Percentiles rank a stretch among this genome's conserved stretches.
phyloP scores from a whole-genome alignment of 2,797 vertebrate species.

The Falco rusticolus region DNA sequence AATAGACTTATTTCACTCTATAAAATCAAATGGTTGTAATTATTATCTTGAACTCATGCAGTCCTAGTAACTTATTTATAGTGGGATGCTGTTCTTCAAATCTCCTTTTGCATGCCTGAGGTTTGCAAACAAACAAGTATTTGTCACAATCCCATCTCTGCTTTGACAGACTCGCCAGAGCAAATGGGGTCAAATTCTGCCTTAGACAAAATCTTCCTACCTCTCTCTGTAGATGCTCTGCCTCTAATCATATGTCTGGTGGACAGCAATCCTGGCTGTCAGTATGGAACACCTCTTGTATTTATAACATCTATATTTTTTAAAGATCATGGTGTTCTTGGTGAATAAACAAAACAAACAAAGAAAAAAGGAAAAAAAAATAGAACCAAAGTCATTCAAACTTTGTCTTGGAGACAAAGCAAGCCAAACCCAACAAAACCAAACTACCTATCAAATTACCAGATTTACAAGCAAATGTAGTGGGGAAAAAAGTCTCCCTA shows the following conservation, averaged over 20 bases:
- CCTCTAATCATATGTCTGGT: neutral
- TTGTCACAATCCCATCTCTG: neutral
- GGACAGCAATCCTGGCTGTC: neutral
- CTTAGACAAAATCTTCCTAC: neutral
- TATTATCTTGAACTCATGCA: neutral
- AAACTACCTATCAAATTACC: neutral
- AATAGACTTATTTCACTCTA: neutral
- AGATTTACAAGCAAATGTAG: neutral
- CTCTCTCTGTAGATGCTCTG: neutral
- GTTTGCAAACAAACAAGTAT: neutral
- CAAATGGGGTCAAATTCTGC: neutral
- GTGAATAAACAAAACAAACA: neutral
- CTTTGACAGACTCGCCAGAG: neutral
- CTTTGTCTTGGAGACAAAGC: neutral
- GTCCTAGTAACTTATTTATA: neutral
- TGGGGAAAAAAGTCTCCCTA: neutral
- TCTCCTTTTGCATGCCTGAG: neutral
- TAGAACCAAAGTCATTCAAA: neutral
- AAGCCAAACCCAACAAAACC: neutral
- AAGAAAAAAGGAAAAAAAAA: no score
- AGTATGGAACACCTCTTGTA: neutral
- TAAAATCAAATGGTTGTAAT: neutral
- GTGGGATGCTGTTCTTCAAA: neutral
- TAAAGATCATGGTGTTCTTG: neutral
- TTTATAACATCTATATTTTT: neutral